Conservation (phyloP, 2,888 invertebrate genomes). For the Tuta absoluta region DNA sequence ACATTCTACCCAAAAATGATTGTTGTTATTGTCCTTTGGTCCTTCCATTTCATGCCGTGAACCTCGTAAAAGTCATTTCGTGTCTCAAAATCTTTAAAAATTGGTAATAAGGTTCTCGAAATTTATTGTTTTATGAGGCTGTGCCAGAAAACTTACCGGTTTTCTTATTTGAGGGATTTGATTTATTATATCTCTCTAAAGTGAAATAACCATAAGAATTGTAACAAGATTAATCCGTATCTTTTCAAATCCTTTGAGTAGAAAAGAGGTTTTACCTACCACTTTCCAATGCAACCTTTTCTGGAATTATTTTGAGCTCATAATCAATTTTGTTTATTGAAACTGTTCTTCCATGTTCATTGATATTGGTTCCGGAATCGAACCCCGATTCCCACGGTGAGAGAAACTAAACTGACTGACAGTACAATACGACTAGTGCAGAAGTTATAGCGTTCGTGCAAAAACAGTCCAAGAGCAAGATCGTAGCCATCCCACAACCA, state of each 20-base stretch:
- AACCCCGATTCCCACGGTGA: conserved; percentile 47
- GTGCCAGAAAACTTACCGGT: neutral
- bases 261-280: neutral
- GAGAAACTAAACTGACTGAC: conserved; percentile 28
- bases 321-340: neutral
- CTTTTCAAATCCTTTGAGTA: neutral
- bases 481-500: neutral
- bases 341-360: conserved; percentile 8
- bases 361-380: conserved; percentile 54
- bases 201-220: neutral
- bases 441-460: conserved; percentile 16
- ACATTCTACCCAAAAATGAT: conserved; percentile 16
- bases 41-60: conserved; percentile 38
- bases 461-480: conserved; percentile 9
- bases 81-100: conserved; percentile 10
- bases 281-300: neutral
- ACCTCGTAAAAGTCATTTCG: conserved; percentile 22
- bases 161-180: neutral
- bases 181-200: neutral
- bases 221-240: neutral
- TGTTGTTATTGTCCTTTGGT: neutral
- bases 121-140: conserved; percentile 14
- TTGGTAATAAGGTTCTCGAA: neutral
- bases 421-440: conserved; percentile 9
- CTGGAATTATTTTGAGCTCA: neutral